These are phyloP conservation scores for Pagetopsis macropterus DNA, from an alignment of 2,797 vertebrate species.

Conservation along the genomic window DNA sequence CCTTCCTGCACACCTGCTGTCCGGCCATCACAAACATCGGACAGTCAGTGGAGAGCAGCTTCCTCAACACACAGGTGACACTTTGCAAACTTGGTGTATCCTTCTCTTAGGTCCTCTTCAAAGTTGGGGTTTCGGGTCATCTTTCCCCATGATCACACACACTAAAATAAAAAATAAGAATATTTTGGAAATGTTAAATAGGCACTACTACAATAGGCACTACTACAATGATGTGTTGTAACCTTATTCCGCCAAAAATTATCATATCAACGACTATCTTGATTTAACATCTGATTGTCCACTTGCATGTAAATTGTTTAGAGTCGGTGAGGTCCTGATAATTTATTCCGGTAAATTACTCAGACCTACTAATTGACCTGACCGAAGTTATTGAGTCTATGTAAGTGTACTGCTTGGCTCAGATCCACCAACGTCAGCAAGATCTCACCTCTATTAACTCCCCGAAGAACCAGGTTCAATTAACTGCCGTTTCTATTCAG, in stretches of 20 bases:
- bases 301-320: not conserved
- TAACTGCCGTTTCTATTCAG: too few relatives aligned
- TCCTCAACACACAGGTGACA: constrained; percentile 69
- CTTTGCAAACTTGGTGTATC: not conserved
- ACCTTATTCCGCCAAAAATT: not conserved
- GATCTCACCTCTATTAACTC: too few relatives aligned
- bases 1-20: constrained; percentile 94
- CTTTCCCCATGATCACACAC: not conserved
- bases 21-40: constrained; percentile 68
- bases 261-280: not conserved
- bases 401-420: too few relatives aligned
- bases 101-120: not conserved
- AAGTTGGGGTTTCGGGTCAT: not conserved
- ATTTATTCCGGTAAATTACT: too few relatives aligned
- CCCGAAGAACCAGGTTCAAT: too few relatives aligned
- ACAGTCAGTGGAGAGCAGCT: constrained; percentile 55
- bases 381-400: too few relatives aligned
- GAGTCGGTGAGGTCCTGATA: too few relatives aligned
- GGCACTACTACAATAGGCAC: not conserved
- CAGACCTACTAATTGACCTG: too few relatives aligned
- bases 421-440: too few relatives aligned
- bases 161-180: not conserved
- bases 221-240: not conserved
- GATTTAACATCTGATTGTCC: not conserved
- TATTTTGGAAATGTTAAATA: not conserved